A percentile compares a stretch with the other conserved stretches of the same genome.
These are phyloP conservation scores for Seriola rivoliana DNA, from an alignment of 2,113 vertebrate genomes.

Conservation along the genomic window DNA sequence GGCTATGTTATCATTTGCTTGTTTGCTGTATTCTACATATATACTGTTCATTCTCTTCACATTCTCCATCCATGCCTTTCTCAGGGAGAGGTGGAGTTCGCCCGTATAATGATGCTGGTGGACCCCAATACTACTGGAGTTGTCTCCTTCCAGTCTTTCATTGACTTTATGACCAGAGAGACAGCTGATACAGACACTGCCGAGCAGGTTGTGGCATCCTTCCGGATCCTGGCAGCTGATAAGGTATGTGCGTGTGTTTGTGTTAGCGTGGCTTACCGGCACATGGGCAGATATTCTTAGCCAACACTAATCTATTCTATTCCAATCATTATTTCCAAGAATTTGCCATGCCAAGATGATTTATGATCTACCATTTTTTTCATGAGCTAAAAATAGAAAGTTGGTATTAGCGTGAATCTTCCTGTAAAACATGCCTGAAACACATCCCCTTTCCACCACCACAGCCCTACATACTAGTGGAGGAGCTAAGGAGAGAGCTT, in stretches of 20 bases:
- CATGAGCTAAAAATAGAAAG: constrained; percentile 21
- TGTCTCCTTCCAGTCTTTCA: constrained; percentile 97
- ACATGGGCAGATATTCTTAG: constrained; percentile 41
- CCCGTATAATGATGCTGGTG: constrained; percentile 95
- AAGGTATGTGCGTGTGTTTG: constrained; percentile 85
- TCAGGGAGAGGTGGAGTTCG: constrained; percentile 94
- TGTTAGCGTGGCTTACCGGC: constrained; percentile 2
- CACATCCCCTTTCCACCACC: constrained; percentile 1
- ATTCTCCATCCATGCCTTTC: background rate
- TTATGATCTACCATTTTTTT: constrained; percentile 17
- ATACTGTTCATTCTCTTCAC: background rate
- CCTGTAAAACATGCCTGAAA: background rate
- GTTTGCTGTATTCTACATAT: background rate
- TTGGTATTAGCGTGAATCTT: background rate
- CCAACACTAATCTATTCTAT: background rate
- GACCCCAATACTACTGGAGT: constrained; percentile 89
- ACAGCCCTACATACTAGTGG: constrained; percentile 93
- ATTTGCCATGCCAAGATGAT: constrained; percentile 25
- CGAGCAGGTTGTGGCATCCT: constrained; percentile 95
- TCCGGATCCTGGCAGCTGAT: constrained; percentile 94
- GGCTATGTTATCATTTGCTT: background rate
- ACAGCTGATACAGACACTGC: constrained; percentile 95
- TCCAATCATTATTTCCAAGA: constrained; percentile 38
- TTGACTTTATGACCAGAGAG: constrained; percentile 97
- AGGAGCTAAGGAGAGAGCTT: constrained; percentile 92